Evolutionary conservation across 2,113 vertebrate genomes (phyloP).

Genomic region (Sturnus vulgaris): DNA sequence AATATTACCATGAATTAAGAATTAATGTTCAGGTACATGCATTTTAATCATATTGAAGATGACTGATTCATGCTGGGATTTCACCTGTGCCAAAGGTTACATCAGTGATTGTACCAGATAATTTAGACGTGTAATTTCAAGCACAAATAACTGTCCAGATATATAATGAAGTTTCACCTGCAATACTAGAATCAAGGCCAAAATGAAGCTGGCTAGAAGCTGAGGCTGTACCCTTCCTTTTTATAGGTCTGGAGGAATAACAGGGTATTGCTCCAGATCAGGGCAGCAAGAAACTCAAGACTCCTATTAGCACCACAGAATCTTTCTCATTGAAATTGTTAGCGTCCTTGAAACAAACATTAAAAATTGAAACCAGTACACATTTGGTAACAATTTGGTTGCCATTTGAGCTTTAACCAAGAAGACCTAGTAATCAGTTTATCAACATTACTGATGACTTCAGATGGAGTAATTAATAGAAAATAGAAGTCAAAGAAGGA

Average conservation of each 20-base stretch:
- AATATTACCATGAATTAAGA: conserved; percentile 12
- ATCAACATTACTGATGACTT: conserved; percentile 50
- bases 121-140: not conserved
- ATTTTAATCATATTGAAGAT: not conserved
- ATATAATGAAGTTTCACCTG: not conserved
- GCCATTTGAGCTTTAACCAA: conserved; percentile 67
- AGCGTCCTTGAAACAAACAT: not conserved
- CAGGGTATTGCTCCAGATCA: conserved; percentile 18
- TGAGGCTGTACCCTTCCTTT: not conserved
- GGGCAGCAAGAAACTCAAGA: conserved; percentile 22
- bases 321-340: conserved; percentile 23
- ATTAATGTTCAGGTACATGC: not conserved
- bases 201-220: not conserved
- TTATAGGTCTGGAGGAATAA: conserved; percentile 34
- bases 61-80: not conserved
- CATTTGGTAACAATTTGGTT: conserved; percentile 71
- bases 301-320: not conserved
- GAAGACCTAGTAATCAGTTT: conserved; percentile 56
- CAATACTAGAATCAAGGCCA: not conserved
- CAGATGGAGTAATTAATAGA: conserved; percentile 52
- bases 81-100: not conserved
- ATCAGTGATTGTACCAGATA: not conserved
- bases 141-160: not conserved
- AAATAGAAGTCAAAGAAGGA: conserved; percentile 13
- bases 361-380: conserved; percentile 51